A percentile compares a stretch with the other conserved stretches of the same genome.
phyloP scores from a whole-genome alignment of 1,140 invertebrate genomes.

The Drosophila ohnishii region DNA sequence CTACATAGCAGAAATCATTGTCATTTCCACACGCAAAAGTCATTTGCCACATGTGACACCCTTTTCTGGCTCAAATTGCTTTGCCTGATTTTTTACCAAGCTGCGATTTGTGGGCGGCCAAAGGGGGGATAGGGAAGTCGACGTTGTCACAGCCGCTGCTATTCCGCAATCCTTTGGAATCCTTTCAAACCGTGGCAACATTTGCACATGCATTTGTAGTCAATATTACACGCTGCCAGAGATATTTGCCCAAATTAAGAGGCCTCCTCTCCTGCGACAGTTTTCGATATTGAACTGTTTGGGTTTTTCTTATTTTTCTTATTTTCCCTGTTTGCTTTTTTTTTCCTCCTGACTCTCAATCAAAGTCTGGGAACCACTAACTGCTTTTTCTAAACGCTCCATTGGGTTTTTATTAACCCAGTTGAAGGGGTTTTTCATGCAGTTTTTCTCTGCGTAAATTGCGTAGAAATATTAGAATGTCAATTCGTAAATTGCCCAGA shows the following conservation, averaged over 20 bases:
- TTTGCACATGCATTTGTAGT: constrained; percentile 82
- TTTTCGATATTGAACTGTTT: constrained; percentile 35
- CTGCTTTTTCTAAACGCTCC: constrained; percentile 75
- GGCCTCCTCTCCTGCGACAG: constrained; percentile 27
- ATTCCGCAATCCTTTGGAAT: constrained; percentile 37
- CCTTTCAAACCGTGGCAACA: constrained; percentile 79
- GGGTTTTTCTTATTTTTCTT: constrained; percentile 11
- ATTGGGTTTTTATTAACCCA: constrained; percentile 71
- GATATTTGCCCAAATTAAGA: constrained; percentile 79
- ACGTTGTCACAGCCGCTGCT: constrained; percentile 49
- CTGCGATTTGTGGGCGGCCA: constrained; percentile 9
- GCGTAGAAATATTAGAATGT: constrained; percentile 72
- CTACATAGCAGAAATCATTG: constrained; percentile 79
- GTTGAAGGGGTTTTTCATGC: constrained; percentile 35
- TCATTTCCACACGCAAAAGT: constrained; percentile 82
- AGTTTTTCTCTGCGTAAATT: constrained; percentile 51
- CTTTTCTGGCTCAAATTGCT: constrained; percentile 80
- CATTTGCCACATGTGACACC: constrained; percentile 81
- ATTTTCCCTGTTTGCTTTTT: background rate
- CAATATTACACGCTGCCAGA: constrained; percentile 75
- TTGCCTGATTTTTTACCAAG: constrained; percentile 46
- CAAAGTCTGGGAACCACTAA: constrained; percentile 59
- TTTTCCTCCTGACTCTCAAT: constrained; percentile 47
- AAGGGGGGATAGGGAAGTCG: background rate
- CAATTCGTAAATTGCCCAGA: constrained; percentile 65